phyloP scores from a whole-genome alignment of 2,888 invertebrate species.

The Chydorus sphaericus region DNA sequence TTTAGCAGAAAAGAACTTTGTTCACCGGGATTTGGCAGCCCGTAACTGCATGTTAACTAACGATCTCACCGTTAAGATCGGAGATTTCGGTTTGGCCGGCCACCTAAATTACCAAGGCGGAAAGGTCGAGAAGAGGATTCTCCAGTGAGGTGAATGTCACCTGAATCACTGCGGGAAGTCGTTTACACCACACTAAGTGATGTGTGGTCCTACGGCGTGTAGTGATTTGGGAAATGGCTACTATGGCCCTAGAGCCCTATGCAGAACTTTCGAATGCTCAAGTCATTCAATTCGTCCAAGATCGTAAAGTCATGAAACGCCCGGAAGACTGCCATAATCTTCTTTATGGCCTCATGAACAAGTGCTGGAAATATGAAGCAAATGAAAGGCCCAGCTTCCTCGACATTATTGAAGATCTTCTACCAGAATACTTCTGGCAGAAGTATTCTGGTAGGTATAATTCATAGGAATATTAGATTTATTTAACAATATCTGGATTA shows the following conservation, averaged over 20 bases:
- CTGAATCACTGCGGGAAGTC: constrained; percentile 87
- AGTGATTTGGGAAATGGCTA: constrained; percentile 98
- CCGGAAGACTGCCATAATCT: constrained; percentile 91
- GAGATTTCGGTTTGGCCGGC: constrained; percentile 87
- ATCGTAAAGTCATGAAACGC: constrained; percentile 83
- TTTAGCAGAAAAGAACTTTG: constrained; percentile 80
- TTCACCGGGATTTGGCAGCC: constrained; percentile 86
- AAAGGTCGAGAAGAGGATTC: constrained; percentile 67
- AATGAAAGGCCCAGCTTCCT: constrained; percentile 68
- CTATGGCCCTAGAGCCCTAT: constrained; percentile 93
- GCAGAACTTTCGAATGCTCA: constrained; percentile 86
- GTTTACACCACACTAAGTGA: constrained; percentile 76
- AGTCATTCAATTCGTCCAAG: constrained; percentile 61
- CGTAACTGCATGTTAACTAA: constrained; percentile 89
- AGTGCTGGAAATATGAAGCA: constrained; percentile 80
- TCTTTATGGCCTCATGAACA: constrained; percentile 76
- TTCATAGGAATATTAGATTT: no score
- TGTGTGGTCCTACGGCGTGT: constrained; percentile 90
- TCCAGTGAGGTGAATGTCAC: constrained; percentile 93
- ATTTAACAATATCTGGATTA: no score
- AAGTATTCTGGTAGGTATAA: no score
- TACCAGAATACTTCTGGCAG: no score
- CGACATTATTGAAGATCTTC: constrained; percentile 45
- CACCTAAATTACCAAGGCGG: constrained; percentile 86
- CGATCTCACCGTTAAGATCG: constrained; percentile 71